Base-by-base conservation (phyloP, 35 echinoderm and acorn worm genomes). In the Strongylocentrotus purpuratus region DNA sequence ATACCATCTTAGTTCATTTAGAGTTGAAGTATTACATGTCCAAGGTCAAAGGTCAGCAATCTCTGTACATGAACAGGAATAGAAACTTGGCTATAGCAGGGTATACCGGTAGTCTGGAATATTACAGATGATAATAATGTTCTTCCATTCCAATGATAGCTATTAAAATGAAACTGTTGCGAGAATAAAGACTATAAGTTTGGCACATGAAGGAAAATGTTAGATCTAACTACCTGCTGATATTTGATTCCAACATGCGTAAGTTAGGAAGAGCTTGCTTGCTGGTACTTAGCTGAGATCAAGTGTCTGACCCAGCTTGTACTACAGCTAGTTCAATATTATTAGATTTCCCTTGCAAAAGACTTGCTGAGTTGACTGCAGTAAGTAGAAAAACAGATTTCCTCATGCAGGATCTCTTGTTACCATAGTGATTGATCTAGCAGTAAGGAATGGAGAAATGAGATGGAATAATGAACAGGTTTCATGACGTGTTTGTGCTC, bases 371-470 rank as follows among this genome's bases (percentile, higher is more conserved):
- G 22, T 78, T 78, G 65, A 78, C 65, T 28, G 3, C 35, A 41
- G 35, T 41, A 78, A 78, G 65, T 78, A 78, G 22, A 78, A 78
- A 78, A 78, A 78, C 65, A 78, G 65, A 22, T 78, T 78, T 78
- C 65, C 20, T 7, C 28, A 7, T 22, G 65, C 28, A 7, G 65
- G 65, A 78, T 78, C 65, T 78, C 65, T 78, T 8, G 65, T 78
- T 78, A 78, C 65, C 65, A 78, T 78, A 28, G 65, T n/a, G 65
- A 78, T 78, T 78, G 65, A 78, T 78, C 65, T 22, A 78, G 65
- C 65, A 78, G 65, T 28, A 78, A 78, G 65, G 65, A 78, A 78
- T n/a, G 28, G 65, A 78, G 65, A 28, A n/a, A 78, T 78, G 65
- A 78, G 65, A 78, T 28, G 65, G 18, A 78, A 78, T 78, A 78